phyloP scores from a whole-genome alignment of 2,797 vertebrate genomes.

The Urosaurus nigricauda region DNA sequence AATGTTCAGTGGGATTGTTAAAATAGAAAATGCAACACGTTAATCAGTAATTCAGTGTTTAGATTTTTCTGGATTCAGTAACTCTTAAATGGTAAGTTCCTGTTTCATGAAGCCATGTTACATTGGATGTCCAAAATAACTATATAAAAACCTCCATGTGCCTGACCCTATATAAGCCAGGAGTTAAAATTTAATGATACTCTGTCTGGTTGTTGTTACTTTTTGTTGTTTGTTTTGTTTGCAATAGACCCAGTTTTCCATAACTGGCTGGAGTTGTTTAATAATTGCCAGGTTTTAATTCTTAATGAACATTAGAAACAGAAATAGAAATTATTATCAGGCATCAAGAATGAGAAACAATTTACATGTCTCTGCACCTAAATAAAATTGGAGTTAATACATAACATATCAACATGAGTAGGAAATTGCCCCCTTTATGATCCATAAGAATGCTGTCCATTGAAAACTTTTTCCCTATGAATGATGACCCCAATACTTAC shows the following conservation, averaged over 20 bases:
- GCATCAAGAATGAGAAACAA: background rate
- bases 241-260: background rate
- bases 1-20: constrained; percentile 23
- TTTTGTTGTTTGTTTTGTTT: too few species aligned
- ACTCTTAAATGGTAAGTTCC: background rate
- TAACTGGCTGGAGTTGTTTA: background rate
- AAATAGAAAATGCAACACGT: constrained; percentile 32
- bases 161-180: background rate
- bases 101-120: background rate
- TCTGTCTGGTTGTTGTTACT: background rate
- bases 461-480: background rate
- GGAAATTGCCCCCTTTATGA: background rate
- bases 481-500: background rate
- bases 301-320: background rate
- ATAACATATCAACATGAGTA: background rate
- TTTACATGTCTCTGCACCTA: background rate
- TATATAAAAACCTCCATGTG: background rate
- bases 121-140: background rate
- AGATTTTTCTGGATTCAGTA: background rate
- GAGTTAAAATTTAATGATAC: background rate
- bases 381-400: background rate
- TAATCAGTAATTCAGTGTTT: background rate
- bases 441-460: background rate
- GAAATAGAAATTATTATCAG: background rate
- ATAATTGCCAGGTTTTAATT: background rate